phyloP scores from a whole-genome alignment of 2,113 vertebrate species.

The Phainopepla nitens region DNA sequence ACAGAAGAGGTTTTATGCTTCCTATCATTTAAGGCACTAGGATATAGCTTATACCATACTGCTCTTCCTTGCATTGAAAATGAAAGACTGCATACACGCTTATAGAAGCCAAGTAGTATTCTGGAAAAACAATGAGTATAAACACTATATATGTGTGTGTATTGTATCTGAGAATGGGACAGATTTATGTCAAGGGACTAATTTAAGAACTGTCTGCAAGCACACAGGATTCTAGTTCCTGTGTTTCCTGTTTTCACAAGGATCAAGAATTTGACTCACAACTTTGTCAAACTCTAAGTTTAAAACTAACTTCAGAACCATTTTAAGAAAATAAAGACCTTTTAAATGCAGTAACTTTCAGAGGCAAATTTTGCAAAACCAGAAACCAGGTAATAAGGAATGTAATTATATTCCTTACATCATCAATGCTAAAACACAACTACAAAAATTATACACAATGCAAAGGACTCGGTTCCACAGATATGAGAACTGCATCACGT shows the following conservation, averaged over 20 bases:
- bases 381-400: not conserved
- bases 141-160: not conserved
- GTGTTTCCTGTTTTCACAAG: not conserved
- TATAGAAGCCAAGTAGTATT: not conserved
- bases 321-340: not conserved
- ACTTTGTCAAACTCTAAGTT: not conserved
- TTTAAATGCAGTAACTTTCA: not conserved
- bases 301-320: not conserved
- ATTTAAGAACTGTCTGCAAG: not conserved
- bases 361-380: not conserved
- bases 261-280: not conserved
- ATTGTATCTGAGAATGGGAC: not conserved
- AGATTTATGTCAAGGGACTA: not conserved
- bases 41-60: not conserved
- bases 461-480: not conserved
- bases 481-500: no score
- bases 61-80: not conserved
- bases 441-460: not conserved
- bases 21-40: not conserved
- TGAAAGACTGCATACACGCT: not conserved
- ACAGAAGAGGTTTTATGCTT: not conserved
- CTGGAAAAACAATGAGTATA: not conserved
- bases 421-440: not conserved
- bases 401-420: not conserved
- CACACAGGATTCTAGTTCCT: not conserved